These are phyloP conservation scores for Ciconia boyciana DNA, from an alignment of 2,113 vertebrate genomes.

Conservation along the genomic window DNA sequence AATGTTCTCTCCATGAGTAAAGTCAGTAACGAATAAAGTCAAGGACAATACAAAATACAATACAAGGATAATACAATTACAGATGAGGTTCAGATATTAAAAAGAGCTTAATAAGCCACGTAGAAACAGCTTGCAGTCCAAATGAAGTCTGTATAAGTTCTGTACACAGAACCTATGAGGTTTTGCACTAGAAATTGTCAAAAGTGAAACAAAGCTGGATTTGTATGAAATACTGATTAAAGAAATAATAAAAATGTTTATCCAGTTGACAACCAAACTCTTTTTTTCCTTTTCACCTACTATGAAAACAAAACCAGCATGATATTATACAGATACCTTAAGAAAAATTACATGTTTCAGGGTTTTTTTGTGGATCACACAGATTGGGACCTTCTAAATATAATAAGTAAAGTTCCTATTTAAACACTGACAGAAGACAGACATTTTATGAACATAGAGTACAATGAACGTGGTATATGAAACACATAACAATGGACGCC, in stretches of 20 bases:
- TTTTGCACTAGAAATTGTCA: not conserved
- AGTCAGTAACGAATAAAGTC: not conserved
- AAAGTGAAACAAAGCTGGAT: not conserved
- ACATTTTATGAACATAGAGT: not conserved
- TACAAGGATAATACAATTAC: not conserved
- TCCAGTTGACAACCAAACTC: not conserved
- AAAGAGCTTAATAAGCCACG: not conserved
- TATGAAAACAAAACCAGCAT: not conserved
- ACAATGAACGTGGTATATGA: not conserved
- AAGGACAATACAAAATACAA: not conserved
- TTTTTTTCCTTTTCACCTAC: not conserved
- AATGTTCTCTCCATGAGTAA: not conserved
- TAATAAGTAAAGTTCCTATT: not conserved
- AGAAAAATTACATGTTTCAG: not conserved
- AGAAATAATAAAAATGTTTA: not conserved
- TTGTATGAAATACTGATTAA: not conserved
- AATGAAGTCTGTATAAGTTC: not conserved
- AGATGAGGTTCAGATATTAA: not conserved
- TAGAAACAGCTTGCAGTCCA: not conserved
- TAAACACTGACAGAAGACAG: not conserved
- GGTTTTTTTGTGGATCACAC: not conserved
- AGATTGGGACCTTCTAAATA: not conserved
- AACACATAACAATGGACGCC: rapidly evolving
- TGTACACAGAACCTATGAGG: not conserved
- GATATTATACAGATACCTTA: not conserved